A percentile compares a stretch with the other conserved stretches of the same genome.
These are phyloP conservation scores for Chelon auratus DNA, from an alignment of 2,797 vertebrate genomes.

Conservation along the genomic window DNA sequence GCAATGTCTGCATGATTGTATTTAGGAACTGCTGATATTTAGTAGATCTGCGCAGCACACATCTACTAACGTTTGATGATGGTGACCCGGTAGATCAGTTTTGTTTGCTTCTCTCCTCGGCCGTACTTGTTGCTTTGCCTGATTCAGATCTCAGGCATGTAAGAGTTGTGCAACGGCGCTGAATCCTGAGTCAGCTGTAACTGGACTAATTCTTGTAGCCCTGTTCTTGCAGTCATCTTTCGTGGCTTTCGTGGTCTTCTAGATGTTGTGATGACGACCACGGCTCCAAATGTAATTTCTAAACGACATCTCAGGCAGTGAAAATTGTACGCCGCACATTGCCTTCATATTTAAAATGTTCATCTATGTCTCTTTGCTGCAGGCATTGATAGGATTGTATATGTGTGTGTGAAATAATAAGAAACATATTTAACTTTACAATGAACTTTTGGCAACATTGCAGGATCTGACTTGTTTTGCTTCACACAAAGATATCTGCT, in stretches of 20 bases:
- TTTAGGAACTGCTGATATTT: not conserved
- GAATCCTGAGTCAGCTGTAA: not conserved
- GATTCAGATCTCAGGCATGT: not conserved
- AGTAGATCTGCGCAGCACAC: no score
- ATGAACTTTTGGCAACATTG: slow-evolving; percentile 4
- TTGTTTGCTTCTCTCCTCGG: not conserved
- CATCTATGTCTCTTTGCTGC: not conserved
- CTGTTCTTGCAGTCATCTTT: not conserved
- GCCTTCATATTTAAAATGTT: not conserved
- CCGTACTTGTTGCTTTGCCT: not conserved
- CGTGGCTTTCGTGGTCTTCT: not conserved
- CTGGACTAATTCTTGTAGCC: not conserved
- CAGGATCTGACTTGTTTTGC: not conserved
- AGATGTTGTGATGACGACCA: not conserved
- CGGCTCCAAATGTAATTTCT: not conserved
- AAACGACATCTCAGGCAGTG: not conserved
- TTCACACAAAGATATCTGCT: slow-evolving; percentile 13
- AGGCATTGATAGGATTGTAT: not conserved
- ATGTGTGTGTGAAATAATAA: not conserved
- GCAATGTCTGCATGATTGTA: not conserved
- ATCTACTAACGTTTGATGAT: no score
- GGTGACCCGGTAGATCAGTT: not conserved
- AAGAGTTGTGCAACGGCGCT: not conserved
- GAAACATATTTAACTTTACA: not conserved
- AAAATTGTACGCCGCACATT: not conserved